Evolutionary conservation across 1,140 invertebrate species (phyloP), one percentile per base, ranked within the genome.

Genomic region (Bombus impatiens): DNA sequence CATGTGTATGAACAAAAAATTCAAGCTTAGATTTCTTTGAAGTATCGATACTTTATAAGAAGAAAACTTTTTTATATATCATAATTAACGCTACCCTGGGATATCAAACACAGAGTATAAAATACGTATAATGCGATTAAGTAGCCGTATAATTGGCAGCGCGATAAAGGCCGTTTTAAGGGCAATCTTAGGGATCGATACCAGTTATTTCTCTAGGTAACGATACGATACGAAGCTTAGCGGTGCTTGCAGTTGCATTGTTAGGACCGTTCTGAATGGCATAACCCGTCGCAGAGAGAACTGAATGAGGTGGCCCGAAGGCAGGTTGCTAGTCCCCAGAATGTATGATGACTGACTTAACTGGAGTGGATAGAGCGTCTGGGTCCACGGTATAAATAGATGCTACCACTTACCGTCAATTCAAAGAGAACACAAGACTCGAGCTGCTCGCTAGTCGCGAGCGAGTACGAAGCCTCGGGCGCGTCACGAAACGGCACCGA

Each of bases 351-450:
- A 92, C 92, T 92, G 91, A 93, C 85, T 93, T 91, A 90, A 92
- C 90, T 92, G 88, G 90, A 93, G 90, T 92, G 90, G 85, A 93
- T 86, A 86, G 88, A 90, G 81, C 78, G 78, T 86, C 89, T 86
- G 88, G 87, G 83, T 86, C 87, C 88, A 87, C 82, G 87, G 76
- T 92, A 92, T 93, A 93, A 94, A 94, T 94, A 94, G 91, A 91
- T 83, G 82, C 77, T 82, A 84, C 88, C 86, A 89, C 88, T 88
- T 88, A 92, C 89, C 84, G 86, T 86, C 87, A 91, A 92, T 92
- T 92, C 87, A 87, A 84, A 88, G 76, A 59, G 79, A 87, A 78
- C 47, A 84, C 62, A 87, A 89, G 88, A 89, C 88, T 86, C 77
- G 57, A 15, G 35, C 8, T 65, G 85, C 74, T 82, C 70, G 75